Conservation (phyloP, 2,113 vertebrate genomes). For the Toxotes chatareus region DNA sequence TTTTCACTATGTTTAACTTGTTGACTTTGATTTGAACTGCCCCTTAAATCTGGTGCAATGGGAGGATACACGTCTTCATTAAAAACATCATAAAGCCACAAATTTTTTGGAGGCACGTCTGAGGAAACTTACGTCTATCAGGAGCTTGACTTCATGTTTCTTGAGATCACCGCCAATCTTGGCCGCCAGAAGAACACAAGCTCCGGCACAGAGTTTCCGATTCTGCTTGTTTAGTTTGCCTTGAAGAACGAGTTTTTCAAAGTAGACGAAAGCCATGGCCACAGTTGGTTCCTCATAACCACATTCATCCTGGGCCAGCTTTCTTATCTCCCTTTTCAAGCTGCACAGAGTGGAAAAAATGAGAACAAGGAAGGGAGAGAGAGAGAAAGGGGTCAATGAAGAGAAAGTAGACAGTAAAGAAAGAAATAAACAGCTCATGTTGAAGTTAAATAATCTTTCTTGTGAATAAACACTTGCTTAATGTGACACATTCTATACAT, state of each 20-base stretch:
- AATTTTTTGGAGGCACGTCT: not conserved
- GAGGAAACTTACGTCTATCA: constrained; percentile 92
- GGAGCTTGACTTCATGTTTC: constrained; percentile 97
- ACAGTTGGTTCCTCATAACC: constrained; percentile 96
- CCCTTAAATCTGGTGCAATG: not conserved
- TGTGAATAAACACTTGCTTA: not conserved
- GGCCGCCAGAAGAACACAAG: constrained; percentile 95
- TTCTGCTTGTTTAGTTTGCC: constrained; percentile 99
- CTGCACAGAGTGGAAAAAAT: constrained; percentile 71
- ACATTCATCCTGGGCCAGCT: constrained; percentile 95
- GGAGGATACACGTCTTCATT: not conserved
- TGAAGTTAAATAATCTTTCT: not conserved
- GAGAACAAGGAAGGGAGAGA: not conserved
- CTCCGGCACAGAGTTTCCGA: constrained; percentile 96
- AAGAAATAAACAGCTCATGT: not conserved
- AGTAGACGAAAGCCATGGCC: constrained; percentile 99
- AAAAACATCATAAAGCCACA: not conserved
- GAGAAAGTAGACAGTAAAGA: not conserved
- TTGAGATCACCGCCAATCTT: constrained; percentile 98
- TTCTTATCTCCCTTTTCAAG: constrained; percentile 96
- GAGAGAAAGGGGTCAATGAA: not conserved
- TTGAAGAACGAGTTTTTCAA: constrained; percentile 97
- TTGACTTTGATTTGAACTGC: not conserved
- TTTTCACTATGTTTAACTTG: not conserved
- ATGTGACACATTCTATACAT: not conserved